phyloP scores from a whole-genome alignment of 2,797 vertebrate species.

The Pseudochirops cupreus region DNA sequence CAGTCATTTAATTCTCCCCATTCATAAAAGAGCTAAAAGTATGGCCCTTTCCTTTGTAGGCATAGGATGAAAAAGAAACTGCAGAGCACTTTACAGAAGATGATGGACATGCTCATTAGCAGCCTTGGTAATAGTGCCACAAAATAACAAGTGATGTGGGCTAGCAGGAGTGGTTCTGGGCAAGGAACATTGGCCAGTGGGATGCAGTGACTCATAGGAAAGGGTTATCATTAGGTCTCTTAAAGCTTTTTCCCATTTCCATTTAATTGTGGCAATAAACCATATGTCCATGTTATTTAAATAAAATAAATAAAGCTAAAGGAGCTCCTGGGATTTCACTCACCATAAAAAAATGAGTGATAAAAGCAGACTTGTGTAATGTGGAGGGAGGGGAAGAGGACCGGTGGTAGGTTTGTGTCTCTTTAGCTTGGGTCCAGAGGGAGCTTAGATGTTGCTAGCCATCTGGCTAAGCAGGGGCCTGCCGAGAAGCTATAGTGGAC shows the following conservation, averaged over 20 bases:
- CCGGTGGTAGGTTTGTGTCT: background rate
- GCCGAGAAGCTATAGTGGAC: background rate
- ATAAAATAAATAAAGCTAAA: conserved; percentile 41
- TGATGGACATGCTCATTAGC: background rate
- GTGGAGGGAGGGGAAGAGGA: background rate
- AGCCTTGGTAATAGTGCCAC: background rate
- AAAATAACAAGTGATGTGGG: background rate
- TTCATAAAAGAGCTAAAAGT: background rate
- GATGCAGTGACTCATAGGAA: background rate
- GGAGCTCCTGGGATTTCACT: conserved; percentile 35
- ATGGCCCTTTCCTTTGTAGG: background rate
- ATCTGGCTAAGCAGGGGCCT: background rate
- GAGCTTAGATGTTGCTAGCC: background rate
- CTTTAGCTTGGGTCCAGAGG: background rate
- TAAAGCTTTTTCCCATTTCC: background rate
- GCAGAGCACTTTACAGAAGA: background rate
- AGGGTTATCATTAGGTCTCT: background rate
- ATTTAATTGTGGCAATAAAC: conserved; percentile 54
- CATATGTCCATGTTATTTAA: conserved; percentile 38
- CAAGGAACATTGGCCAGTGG: background rate
- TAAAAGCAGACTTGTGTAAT: conserved; percentile 4
- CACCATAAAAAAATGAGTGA: conserved; percentile 13
- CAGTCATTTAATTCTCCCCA: background rate
- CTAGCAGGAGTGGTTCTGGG: background rate
- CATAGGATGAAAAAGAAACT: background rate